These are phyloP conservation scores for Notospermus geniculatus DNA, from an alignment of 1,140 invertebrate species.

Conservation along the genomic window DNA sequence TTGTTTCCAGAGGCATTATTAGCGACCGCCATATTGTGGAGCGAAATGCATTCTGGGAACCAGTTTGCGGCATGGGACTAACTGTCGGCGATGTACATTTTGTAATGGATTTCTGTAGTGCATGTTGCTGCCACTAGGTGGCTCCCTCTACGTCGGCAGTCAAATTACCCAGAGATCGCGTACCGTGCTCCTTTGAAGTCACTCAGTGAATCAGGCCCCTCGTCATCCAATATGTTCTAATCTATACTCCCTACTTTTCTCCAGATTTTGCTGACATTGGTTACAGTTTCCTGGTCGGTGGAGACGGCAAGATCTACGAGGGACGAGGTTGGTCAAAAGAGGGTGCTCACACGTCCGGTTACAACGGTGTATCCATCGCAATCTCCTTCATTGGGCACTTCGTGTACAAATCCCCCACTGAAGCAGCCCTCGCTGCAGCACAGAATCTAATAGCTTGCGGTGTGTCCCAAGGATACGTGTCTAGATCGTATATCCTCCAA, in stretches of 20 bases:
- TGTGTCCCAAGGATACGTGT: conserved; percentile 23
- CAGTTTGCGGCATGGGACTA: no score
- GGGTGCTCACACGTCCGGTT: conserved; percentile 27
- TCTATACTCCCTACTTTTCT: no score
- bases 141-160: no score
- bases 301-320: conserved; percentile 32
- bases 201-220: no score
- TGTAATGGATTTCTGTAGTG: no score
- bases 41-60: no score
- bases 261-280: conserved; percentile 33
- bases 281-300: conserved; percentile 35
- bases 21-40: no score
- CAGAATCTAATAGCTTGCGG: conserved; percentile 32
- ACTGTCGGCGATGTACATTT: no score
- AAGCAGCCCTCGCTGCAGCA: conserved; percentile 22
- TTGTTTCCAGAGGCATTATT: no score
- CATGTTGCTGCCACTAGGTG: no score
- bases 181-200: no score
- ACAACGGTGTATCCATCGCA: conserved; percentile 58
- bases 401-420: conserved; percentile 25
- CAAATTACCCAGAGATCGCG: no score
- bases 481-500: conserved; percentile 26
- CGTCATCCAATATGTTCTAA: neutral
- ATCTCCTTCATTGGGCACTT: conserved; percentile 69
- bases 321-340: conserved; percentile 28